A percentile compares a stretch with the other conserved stretches of the same genome.
Conservation (phyloP, 2,797 vertebrate genomes). For the Pseudotriccus pelzelni region DNA sequence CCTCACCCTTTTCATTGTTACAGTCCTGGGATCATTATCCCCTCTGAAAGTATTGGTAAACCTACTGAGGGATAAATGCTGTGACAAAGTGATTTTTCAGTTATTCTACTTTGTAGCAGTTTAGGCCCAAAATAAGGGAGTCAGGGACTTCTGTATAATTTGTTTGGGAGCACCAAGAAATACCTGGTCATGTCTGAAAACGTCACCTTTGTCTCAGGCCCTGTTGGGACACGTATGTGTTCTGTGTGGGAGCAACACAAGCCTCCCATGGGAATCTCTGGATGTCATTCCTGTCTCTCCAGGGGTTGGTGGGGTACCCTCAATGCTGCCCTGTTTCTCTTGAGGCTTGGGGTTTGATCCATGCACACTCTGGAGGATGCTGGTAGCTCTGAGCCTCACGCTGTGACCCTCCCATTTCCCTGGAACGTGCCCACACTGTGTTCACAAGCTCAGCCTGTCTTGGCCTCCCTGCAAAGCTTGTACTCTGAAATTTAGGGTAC, state of each 20-base stretch:
- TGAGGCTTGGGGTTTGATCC: not conserved
- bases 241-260: not conserved
- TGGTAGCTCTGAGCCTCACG: not conserved
- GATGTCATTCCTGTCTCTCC: not conserved
- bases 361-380: not conserved
- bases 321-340: not conserved
- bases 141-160: not conserved
- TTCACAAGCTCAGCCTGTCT: not conserved
- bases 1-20: not conserved
- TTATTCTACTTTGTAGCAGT: not conserved
- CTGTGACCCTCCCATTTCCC: not conserved
- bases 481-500: not conserved
- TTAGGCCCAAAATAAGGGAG: not conserved
- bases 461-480: not conserved
- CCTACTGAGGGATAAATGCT: not conserved
- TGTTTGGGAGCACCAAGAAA: not conserved
- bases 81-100: not conserved
- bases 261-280: not conserved
- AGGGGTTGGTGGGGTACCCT: not conserved
- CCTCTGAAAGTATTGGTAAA: not conserved
- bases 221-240: fast-evolving
- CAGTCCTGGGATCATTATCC: not conserved
- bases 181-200: not conserved
- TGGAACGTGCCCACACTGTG: not conserved
- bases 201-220: fast-evolving